phyloP scores from a whole-genome alignment of 92 coral and sea anemone genomes.

The Palythoa grandis region DNA sequence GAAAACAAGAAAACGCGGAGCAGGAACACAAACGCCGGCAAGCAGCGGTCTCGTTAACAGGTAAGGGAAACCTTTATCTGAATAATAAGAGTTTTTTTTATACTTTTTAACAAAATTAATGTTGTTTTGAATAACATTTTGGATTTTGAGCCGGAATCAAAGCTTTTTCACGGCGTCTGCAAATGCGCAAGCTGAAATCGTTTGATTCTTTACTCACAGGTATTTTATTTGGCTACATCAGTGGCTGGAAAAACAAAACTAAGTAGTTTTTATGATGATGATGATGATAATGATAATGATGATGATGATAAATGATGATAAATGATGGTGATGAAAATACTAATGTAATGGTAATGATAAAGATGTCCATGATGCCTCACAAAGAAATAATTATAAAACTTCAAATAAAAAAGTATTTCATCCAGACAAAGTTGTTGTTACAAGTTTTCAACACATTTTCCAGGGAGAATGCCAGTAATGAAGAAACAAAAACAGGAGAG shows the following conservation, averaged over 20 bases:
- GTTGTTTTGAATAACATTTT: neutral
- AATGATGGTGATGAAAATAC: too few relatives aligned
- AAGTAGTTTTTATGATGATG: too few relatives aligned
- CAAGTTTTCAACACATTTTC: neutral
- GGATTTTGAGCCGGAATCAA: neutral
- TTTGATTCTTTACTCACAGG: neutral
- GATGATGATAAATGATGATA: too few relatives aligned
- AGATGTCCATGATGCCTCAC: too few relatives aligned
- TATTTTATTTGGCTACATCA: neutral
- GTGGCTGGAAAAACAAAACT: neutral
- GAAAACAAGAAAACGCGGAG: slow-evolving; percentile 9
- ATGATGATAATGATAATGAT: too few relatives aligned
- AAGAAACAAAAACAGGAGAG: neutral
- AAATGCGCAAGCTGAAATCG: neutral
- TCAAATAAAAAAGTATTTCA: too few relatives aligned
- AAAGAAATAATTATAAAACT: too few relatives aligned
- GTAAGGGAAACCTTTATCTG: neutral
- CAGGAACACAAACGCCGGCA: neutral
- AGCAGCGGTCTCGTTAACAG: neutral
- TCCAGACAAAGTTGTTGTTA: too few relatives aligned
- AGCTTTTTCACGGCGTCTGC: too few relatives aligned
- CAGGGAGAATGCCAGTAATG: neutral
- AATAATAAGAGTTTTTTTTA: neutral
- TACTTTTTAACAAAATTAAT: neutral
- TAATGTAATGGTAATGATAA: too few relatives aligned